Percentiles rank a stretch among this genome's conserved stretches.
phyloP scores from a whole-genome alignment of 2,888 invertebrate species.

The Hydropsyche betteni region DNA sequence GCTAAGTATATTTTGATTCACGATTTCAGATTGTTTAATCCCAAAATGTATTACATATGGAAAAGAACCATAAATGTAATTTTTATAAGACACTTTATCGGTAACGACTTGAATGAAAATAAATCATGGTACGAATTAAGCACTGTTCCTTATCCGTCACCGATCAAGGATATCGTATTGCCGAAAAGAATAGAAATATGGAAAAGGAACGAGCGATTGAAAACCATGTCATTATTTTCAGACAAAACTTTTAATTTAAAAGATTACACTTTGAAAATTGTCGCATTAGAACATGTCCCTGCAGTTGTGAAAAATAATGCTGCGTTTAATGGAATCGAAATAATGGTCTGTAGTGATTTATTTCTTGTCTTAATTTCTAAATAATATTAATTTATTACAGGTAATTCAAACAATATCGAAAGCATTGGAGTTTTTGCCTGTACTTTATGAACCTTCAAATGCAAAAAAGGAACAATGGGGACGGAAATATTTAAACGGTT shows the following conservation, averaged over 20 bases:
- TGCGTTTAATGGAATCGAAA: conserved; percentile 72
- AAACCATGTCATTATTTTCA: conserved; percentile 62
- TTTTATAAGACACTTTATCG: conserved; percentile 70
- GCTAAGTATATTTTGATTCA: conserved; percentile 76
- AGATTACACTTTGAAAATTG: conserved; percentile 69
- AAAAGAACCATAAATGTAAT: conserved; percentile 78
- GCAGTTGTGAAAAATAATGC: conserved; percentile 63
- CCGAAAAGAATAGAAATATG: conserved; percentile 74
- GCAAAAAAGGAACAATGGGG: conserved; percentile 76
- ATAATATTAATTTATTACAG: conserved; percentile 59
- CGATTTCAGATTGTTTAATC: conserved; percentile 73
- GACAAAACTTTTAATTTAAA: conserved; percentile 71
- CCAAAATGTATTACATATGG: conserved; percentile 77
- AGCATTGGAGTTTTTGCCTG: conserved; percentile 76
- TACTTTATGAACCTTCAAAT: conserved; percentile 72
- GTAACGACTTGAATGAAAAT: conserved; percentile 53
- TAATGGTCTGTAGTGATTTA: conserved; percentile 67
- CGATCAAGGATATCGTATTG: conserved; percentile 66
- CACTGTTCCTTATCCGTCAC: conserved; percentile 79
- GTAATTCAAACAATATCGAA: conserved; percentile 72
- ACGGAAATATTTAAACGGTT: conserved; percentile 68
- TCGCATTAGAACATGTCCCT: conserved; percentile 74
- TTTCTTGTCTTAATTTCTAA: conserved; percentile 17
- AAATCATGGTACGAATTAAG: conserved; percentile 74
- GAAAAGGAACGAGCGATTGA: conserved; percentile 70